Conservation (phyloP, 2,888 invertebrate species). For the Norana najaformis region DNA sequence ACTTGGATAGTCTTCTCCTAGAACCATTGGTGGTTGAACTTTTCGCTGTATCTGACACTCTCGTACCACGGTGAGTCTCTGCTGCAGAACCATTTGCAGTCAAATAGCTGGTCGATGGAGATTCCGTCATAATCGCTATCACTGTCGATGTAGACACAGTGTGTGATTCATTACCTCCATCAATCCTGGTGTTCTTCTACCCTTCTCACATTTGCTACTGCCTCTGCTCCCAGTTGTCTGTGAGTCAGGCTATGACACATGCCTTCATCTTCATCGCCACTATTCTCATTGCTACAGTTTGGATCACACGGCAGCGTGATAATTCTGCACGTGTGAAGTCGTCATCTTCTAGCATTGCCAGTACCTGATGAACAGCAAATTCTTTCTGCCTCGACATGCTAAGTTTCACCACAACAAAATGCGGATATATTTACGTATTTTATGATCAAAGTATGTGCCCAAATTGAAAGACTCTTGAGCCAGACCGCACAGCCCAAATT, state of each 20-base stretch:
- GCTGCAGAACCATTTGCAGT: background rate
- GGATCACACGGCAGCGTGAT: background rate
- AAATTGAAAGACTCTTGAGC: too few species aligned
- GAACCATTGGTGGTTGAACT: background rate
- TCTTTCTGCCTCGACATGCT: too few species aligned
- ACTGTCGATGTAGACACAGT: background rate
- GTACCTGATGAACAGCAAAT: too few species aligned
- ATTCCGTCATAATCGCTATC: background rate
- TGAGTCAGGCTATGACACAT: too few species aligned
- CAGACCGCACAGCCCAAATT: too few species aligned
- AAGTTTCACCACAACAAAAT: too few species aligned
- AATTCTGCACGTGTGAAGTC: background rate
- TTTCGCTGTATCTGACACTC: background rate
- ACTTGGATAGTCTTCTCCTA: background rate
- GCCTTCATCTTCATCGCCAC: background rate
- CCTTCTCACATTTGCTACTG: too few species aligned
- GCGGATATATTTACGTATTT: too few species aligned
- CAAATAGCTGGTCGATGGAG: background rate
- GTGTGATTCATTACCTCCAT: background rate
- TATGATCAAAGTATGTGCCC: too few species aligned
- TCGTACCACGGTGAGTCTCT: background rate
- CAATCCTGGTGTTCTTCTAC: background rate
- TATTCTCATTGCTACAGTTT: background rate
- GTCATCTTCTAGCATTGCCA: too few species aligned
- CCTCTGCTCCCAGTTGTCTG: too few species aligned